These are phyloP conservation scores for Alouatta palliata DNA, from an alignment of 2,113 vertebrate genomes.

Conservation along the genomic window DNA sequence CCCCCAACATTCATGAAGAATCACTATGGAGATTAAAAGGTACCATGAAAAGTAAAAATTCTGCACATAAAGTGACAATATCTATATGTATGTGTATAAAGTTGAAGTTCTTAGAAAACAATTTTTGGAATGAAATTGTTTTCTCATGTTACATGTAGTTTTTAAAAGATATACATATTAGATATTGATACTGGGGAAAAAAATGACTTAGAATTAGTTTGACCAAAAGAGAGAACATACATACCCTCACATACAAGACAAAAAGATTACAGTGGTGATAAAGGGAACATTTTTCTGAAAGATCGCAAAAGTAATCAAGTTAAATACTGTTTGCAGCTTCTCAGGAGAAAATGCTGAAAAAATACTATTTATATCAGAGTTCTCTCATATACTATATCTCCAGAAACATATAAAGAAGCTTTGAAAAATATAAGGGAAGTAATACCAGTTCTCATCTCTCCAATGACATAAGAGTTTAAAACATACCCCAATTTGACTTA, in stretches of 20 bases:
- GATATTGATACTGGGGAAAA: background rate
- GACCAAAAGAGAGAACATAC: background rate
- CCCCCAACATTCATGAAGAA: background rate
- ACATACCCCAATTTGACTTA: background rate
- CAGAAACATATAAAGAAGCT: conserved; percentile 22
- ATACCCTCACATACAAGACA: conserved; percentile 17
- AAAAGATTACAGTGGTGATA: background rate
- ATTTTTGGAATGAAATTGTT: background rate
- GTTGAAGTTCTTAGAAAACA: conserved; percentile 1
- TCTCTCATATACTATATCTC: background rate
- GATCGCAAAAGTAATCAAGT: background rate
- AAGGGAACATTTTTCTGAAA: conserved; percentile 8
- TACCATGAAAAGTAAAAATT: conserved; percentile 25
- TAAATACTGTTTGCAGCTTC: background rate
- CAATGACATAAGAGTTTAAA: conserved; percentile 19
- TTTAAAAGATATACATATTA: background rate
- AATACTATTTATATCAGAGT: background rate
- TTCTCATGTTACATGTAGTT: background rate
- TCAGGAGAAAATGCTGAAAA: background rate
- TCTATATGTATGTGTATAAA: background rate
- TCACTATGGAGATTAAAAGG: conserved; percentile 20
- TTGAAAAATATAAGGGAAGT: background rate
- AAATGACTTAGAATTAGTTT: background rate
- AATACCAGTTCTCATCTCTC: background rate
- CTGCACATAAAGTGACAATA: background rate